Evolutionary conservation across 2,113 vertebrate species (phyloP).

Genomic region (Ciconia stormi): DNA sequence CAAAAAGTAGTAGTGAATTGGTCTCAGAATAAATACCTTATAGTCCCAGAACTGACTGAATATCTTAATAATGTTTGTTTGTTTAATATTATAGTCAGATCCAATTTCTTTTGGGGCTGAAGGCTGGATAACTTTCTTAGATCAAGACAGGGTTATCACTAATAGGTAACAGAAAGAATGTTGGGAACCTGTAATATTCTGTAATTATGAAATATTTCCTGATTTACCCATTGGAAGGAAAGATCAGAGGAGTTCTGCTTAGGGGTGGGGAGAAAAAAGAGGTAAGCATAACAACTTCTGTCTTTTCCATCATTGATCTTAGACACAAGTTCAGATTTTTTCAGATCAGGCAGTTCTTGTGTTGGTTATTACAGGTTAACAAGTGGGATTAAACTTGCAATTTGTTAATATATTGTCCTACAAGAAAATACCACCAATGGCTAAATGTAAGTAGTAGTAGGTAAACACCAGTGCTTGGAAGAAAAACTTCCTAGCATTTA

Average conservation of each 20-base stretch:
- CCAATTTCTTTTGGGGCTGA: neutral
- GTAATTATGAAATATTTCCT: neutral
- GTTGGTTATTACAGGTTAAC: neutral
- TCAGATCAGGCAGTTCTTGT: neutral
- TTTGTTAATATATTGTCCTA: neutral
- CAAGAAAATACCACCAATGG: neutral
- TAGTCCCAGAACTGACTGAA: neutral
- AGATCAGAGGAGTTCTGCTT: neutral
- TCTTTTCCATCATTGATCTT: neutral
- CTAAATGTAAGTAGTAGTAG: neutral
- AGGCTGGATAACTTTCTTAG: neutral
- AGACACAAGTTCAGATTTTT: neutral
- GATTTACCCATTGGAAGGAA: neutral
- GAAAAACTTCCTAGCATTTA: neutral
- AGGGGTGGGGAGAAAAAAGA: neutral
- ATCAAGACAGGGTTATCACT: neutral
- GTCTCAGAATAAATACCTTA: neutral
- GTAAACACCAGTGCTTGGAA: neutral
- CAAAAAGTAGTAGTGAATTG: neutral
- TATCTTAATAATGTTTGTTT: neutral
- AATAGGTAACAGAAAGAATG: accelerated
- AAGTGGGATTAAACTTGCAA: neutral
- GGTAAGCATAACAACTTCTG: neutral
- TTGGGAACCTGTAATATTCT: neutral
- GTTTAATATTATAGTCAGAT: neutral